Evolutionary conservation across 2,113 vertebrate genomes (phyloP).

Genomic region (Neodontobutis hainanensis): DNA sequence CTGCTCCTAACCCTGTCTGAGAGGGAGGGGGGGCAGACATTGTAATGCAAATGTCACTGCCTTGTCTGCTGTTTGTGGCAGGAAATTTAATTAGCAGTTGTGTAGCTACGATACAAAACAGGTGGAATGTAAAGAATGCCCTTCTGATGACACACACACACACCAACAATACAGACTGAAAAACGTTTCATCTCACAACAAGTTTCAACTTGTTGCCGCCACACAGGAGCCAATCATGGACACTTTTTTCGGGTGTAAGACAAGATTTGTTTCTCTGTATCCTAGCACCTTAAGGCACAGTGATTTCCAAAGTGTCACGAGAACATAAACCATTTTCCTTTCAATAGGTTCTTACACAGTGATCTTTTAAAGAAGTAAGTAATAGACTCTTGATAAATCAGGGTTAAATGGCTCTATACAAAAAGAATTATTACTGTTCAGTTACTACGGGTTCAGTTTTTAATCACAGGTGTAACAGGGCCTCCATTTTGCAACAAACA

Average conservation of each 20-base stretch:
- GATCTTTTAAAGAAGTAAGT: background rate
- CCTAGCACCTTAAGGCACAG: slow-evolving; percentile 53
- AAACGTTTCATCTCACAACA: slow-evolving; percentile 70
- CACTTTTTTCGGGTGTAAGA: slow-evolving; percentile 35
- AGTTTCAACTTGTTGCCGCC: slow-evolving; percentile 75
- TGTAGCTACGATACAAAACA: slow-evolving; percentile 82
- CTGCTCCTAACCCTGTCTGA: slow-evolving; percentile 59
- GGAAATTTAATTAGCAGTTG: slow-evolving; percentile 85
- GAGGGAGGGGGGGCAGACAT: slow-evolving; percentile 64
- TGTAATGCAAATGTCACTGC: slow-evolving; percentile 83
- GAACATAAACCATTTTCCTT: slow-evolving; percentile 40
- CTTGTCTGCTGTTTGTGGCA: slow-evolving; percentile 80
- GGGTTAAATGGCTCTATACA: too few species aligned
- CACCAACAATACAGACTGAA: slow-evolving; percentile 45
- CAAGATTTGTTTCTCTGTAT: slow-evolving; percentile 60
- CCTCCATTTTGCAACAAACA: too few species aligned
- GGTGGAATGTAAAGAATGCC: slow-evolving; percentile 88
- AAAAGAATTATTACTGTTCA: slow-evolving; percentile 18
- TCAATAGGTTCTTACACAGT: slow-evolving; percentile 19
- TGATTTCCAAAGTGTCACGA: slow-evolving; percentile 48
- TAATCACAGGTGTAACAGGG: too few species aligned
- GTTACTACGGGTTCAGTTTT: background rate
- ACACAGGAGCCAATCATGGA: slow-evolving; percentile 43
- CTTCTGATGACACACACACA: slow-evolving; percentile 57
- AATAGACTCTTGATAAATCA: too few species aligned